Conservation (phyloP, 2,888 invertebrate genomes). For the Leucophora obtusa region DNA sequence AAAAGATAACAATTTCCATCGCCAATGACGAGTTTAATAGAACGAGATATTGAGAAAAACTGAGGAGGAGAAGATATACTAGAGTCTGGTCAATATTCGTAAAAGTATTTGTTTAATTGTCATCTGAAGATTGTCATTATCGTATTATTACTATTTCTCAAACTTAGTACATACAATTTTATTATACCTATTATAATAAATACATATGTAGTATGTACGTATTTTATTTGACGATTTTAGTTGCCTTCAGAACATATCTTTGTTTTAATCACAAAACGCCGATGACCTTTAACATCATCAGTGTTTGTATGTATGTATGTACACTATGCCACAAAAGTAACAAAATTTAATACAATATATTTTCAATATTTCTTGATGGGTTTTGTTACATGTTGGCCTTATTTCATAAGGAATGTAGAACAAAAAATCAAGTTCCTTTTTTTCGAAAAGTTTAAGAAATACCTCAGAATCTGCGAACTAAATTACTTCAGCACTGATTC, state of each 20-base stretch:
- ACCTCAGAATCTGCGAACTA: no score
- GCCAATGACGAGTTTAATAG: not conserved
- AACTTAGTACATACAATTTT: constrained; percentile 3
- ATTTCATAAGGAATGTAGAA: no score
- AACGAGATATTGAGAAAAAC: not conserved
- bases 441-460: no score
- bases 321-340: no score
- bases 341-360: no score
- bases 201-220: no score
- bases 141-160: not conserved
- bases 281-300: constrained; percentile 54
- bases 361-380: no score
- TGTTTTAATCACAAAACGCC: constrained; percentile 35
- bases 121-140: not conserved
- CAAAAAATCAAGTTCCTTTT: no score
- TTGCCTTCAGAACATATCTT: constrained; percentile 40
- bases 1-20: constrained; percentile 11
- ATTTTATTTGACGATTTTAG: not conserved
- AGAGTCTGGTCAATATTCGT: not conserved
- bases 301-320: constrained; percentile 2
- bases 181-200: not conserved
- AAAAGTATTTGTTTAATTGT: not conserved
- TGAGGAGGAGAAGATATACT: not conserved
- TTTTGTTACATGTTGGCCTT: no score
- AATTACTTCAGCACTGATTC: no score